Evolutionary conservation across 2,888 invertebrate genomes (phyloP).

Genomic region (Mythimna impura): DNA sequence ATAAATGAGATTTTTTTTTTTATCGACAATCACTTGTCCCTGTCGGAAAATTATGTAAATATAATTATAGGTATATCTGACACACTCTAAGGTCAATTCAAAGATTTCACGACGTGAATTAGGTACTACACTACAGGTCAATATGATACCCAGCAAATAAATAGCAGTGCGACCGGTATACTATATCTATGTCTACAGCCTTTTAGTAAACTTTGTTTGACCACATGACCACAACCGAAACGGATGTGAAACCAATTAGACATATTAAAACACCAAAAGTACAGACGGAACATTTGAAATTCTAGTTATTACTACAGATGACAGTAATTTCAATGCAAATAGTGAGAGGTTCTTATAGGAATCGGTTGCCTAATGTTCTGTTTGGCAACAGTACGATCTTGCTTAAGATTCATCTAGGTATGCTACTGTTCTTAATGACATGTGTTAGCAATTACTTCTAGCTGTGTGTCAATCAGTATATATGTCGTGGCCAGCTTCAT

Average conservation of each 20-base stretch:
- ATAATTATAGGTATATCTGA: too few relatives aligned
- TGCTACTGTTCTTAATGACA: slow-evolving; percentile 26
- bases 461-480: background rate
- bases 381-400: slow-evolving; percentile 15
- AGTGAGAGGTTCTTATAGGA: slow-evolving; percentile 11
- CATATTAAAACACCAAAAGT: background rate
- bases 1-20: too few relatives aligned
- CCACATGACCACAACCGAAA: background rate
- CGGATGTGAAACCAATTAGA: slow-evolving; percentile 11
- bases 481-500: too few relatives aligned
- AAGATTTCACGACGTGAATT: too few relatives aligned
- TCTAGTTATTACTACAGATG: slow-evolving; percentile 13
- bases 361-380: slow-evolving; percentile 14
- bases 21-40: too few relatives aligned
- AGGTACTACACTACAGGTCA: too few relatives aligned
- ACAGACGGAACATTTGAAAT: slow-evolving; percentile 5
- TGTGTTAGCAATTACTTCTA: slow-evolving; percentile 4
- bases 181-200: background rate
- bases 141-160: background rate
- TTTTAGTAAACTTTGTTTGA: slow-evolving; percentile 7
- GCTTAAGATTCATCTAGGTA: slow-evolving; percentile 10
- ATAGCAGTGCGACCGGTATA: background rate
- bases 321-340: background rate
- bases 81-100: too few relatives aligned
- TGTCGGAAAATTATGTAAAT: too few relatives aligned